These are phyloP conservation scores for Campoletis sonorensis DNA, from an alignment of 1,140 invertebrate species.

Conservation along the genomic window DNA sequence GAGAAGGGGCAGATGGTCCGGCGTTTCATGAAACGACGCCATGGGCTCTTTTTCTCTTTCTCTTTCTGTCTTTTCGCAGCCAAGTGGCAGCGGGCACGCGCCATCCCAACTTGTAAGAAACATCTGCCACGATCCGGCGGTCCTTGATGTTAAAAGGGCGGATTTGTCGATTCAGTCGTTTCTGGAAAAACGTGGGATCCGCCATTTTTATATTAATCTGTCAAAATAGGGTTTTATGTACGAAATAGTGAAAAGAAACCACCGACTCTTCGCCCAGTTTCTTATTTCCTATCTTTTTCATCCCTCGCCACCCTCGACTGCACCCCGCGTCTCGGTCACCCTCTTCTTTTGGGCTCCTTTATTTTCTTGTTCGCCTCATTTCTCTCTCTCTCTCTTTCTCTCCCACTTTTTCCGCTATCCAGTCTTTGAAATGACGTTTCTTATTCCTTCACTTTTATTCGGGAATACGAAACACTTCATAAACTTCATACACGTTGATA, in stretches of 20 bases:
- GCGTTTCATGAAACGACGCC: slow-evolving; percentile 41
- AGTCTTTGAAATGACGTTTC: no score
- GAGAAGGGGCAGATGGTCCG: slow-evolving; percentile 71
- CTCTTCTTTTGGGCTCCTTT: no score
- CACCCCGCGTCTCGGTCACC: slow-evolving; percentile 7
- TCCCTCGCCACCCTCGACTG: slow-evolving; percentile 40
- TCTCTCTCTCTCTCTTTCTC: background rate
- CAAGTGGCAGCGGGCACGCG: slow-evolving; percentile 75
- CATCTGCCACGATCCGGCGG: slow-evolving; percentile 51
- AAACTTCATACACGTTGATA: no score
- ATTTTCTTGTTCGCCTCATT: background rate
- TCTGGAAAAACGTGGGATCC: no score
- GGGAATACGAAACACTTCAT: no score
- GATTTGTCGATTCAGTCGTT: no score
- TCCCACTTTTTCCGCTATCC: no score
- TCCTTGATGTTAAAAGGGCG: no score
- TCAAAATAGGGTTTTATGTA: background rate
- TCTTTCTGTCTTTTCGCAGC: slow-evolving; percentile 62
- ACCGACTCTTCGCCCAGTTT: slow-evolving; percentile 63
- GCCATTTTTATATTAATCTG: no score
- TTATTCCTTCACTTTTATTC: no score
- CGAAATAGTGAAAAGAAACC: slow-evolving; percentile 55
- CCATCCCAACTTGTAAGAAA: slow-evolving; percentile 70
- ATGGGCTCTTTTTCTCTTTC: slow-evolving; percentile 57
- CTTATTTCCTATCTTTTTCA: slow-evolving; percentile 66